Conservation (phyloP, 1,140 invertebrate genomes). For the Apis laboriosa region DNA sequence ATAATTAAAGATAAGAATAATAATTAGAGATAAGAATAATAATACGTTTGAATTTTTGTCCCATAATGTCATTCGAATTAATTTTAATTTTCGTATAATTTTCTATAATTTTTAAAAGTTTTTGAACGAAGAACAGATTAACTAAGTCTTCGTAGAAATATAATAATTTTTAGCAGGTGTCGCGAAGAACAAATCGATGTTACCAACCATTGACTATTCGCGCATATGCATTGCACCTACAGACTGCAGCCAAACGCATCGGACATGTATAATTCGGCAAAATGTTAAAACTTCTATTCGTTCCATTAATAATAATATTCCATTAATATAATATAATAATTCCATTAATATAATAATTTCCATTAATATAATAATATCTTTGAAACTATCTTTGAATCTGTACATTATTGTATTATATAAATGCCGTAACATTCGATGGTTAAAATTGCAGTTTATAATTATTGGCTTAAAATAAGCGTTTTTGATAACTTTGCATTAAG, state of each 20-base stretch:
- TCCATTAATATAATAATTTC: too few species aligned
- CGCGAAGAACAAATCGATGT: conserved; percentile 37
- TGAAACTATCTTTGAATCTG: neutral
- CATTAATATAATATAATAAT: too few species aligned
- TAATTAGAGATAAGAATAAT: too few species aligned
- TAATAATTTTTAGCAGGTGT: neutral
- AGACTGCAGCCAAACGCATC: neutral
- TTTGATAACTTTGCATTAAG: too few species aligned
- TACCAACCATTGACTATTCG: neutral
- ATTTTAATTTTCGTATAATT: neutral
- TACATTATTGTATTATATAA: neutral
- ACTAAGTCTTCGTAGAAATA: neutral
- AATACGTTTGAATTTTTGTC: too few species aligned
- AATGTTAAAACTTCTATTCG: conserved; percentile 1
- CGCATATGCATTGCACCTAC: conserved; percentile 33
- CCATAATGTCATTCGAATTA: neutral
- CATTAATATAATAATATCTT: neutral
- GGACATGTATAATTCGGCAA: too few species aligned
- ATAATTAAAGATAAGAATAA: too few species aligned
- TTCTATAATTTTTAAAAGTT: neutral
- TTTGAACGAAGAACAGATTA: neutral
- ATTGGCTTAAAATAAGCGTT: neutral
- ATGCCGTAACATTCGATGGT: neutral
- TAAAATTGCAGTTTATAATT: neutral
- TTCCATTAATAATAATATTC: neutral